These are phyloP conservation scores for Sinocyclocheilus grahami DNA, from an alignment of 2,113 vertebrate species.

Conservation along the genomic window DNA sequence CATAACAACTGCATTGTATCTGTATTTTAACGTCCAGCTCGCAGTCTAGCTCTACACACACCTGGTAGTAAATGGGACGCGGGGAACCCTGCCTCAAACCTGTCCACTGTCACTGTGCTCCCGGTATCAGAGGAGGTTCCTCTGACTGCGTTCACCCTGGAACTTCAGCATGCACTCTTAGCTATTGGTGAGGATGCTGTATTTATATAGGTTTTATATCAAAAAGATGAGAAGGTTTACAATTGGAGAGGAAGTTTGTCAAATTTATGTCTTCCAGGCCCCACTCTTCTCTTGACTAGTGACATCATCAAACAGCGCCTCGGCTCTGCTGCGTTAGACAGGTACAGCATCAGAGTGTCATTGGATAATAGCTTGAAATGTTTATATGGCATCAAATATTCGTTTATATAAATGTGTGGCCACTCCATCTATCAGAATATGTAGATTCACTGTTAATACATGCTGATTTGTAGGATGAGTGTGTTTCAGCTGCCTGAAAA, in stretches of 20 bases:
- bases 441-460: constrained; percentile 11
- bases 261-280: constrained; percentile 72
- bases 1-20: neutral
- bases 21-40: constrained; percentile 70
- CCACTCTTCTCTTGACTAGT: constrained; percentile 87
- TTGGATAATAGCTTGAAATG: neutral
- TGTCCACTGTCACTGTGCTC: constrained; percentile 89
- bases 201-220: neutral
- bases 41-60: constrained; percentile 77
- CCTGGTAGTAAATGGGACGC: constrained; percentile 86
- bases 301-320: constrained; percentile 91
- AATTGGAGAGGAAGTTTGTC: neutral
- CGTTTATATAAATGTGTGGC: neutral
- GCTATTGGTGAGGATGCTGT: constrained; percentile 78
- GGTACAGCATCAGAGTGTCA: constrained; percentile 67
- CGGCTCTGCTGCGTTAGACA: constrained; percentile 90
- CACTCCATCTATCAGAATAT: neutral
- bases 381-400: neutral
- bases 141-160: constrained; percentile 87
- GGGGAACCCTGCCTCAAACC: constrained; percentile 85
- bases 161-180: constrained; percentile 88
- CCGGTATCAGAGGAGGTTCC: constrained; percentile 93
- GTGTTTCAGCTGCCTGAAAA: neutral
- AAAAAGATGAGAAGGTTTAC: neutral
- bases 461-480: neutral